These are phyloP conservation scores for Scolopax rusticola DNA, from an alignment of 2,797 vertebrate genomes.

Conservation along the genomic window DNA sequence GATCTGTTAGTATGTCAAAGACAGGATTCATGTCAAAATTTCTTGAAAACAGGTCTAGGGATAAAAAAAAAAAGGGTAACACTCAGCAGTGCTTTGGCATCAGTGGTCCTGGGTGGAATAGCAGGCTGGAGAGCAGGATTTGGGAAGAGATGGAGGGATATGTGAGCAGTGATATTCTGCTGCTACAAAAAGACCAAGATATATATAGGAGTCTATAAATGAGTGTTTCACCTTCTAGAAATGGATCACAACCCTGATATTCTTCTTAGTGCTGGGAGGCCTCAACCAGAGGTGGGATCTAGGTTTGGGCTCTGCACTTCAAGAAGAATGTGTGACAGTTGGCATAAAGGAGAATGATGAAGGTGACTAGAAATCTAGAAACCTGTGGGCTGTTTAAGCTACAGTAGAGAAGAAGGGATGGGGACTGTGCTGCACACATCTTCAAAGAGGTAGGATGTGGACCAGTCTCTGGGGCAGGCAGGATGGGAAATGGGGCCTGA, in stretches of 20 bases:
- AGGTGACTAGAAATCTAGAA: neutral
- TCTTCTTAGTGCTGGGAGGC: neutral
- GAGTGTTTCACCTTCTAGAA: neutral
- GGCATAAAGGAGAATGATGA: neutral
- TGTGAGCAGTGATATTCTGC: neutral
- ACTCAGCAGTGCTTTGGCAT: neutral
- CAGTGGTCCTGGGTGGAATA: neutral
- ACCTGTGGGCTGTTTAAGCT: neutral
- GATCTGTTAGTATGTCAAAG: neutral
- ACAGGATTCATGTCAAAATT: neutral
- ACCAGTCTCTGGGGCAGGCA: neutral
- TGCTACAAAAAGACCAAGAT: neutral
- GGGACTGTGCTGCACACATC: neutral
- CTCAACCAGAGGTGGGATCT: neutral
- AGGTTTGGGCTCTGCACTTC: neutral
- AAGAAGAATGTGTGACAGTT: neutral
- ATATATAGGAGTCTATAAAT: neutral
- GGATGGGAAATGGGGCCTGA: neutral
- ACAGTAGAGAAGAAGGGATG: neutral
- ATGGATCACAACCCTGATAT: neutral
- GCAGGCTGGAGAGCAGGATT: neutral
- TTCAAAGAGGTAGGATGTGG: neutral
- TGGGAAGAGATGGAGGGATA: neutral
- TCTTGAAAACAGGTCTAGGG: neutral
- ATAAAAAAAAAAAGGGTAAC: neutral